A percentile compares a stretch with the other conserved stretches of the same genome.
Conservation (phyloP, 2,797 vertebrate genomes). For the Protonibea diacanthus region DNA sequence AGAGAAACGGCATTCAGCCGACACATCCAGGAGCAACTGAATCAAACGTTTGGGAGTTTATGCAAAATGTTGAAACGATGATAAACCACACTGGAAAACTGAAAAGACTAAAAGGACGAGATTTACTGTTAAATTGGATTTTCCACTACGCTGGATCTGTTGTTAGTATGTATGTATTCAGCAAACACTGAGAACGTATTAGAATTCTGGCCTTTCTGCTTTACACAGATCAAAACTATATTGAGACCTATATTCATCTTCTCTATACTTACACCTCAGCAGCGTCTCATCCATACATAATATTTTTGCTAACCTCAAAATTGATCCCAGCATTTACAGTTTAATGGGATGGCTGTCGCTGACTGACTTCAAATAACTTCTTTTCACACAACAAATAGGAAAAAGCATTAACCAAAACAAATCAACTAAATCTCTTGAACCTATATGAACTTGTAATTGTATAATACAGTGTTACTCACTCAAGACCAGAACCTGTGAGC, state of each 20-base stretch:
- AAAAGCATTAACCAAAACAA: constrained; percentile 47
- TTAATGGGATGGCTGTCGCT: constrained; percentile 38
- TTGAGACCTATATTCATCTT: constrained; percentile 30
- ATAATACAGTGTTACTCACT: constrained; percentile 23
- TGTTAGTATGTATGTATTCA: constrained; percentile 25
- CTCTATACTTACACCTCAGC: constrained; percentile 27
- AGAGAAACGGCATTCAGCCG: not conserved
- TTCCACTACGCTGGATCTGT: not conserved
- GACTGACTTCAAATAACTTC: constrained; percentile 35
- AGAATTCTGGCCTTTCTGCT: constrained; percentile 14
- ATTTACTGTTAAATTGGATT: not conserved
- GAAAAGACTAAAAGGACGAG: not conserved
- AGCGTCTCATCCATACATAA: constrained; percentile 34
- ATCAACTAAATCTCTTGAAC: constrained; percentile 33
- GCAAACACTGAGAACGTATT: constrained; percentile 19
- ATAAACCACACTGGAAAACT: not conserved
- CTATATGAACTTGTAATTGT: constrained; percentile 24
- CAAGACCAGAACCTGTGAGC: constrained; percentile 14
- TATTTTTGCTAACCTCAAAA: constrained; percentile 46
- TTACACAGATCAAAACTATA: constrained; percentile 15
- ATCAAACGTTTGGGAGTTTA: not conserved
- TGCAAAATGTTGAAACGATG: not conserved
- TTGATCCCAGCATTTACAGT: constrained; percentile 39
- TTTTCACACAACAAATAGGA: constrained; percentile 37
- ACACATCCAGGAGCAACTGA: not conserved